Base-by-base conservation (phyloP, 2,113 vertebrate species). In the Dicentrarchus labrax region DNA sequence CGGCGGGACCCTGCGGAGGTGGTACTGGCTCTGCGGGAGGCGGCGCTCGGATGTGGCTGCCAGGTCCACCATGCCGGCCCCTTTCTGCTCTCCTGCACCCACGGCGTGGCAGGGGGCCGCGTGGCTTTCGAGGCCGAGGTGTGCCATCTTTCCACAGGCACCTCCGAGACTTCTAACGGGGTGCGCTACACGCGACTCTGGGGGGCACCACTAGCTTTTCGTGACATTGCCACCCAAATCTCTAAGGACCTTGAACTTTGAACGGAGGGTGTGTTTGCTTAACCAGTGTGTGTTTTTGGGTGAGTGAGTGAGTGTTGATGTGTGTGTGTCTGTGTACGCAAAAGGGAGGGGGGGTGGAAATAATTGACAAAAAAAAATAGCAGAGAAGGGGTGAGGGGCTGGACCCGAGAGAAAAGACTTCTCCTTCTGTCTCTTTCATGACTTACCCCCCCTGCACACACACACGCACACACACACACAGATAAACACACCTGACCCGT, bases 71-170 rank as follows among this genome's bases (percentile, higher is more conserved):
- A 96, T 76, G 96, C 96, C 36, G 96, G 96, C 90, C 96, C 96
- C 77, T 97, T 97, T 92, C 95, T 98, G 93, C 96, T 98, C 85
- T 97, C 96, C 95, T 97, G 96, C 93, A 96, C 95, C 87, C 96
- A 96, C 9, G 96, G 95, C 88, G 90, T 91, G 88, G 95, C 95
- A 74, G 95, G 95, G 78, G 94, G 96, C 91, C 94, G 95, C 72
- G 96, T 97, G 92, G 95, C 94, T 90, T 97, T 97, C 36, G 96
- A 97, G 93, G 96, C 96, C 59, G 96, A 98, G 93, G 96, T 97
- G 89, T 98, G 97, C 94, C 96, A 96, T 82, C 95, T 97, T 88
- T 97, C 96, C 81, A 94, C 94, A 2, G 94, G 93, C 88, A 86
- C 90, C 85, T 91, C 95, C 0, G 96, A 96, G 75, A 95, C 96